phyloP scores from a whole-genome alignment of 2,888 invertebrate species.

The Ctenicera cuprea region DNA sequence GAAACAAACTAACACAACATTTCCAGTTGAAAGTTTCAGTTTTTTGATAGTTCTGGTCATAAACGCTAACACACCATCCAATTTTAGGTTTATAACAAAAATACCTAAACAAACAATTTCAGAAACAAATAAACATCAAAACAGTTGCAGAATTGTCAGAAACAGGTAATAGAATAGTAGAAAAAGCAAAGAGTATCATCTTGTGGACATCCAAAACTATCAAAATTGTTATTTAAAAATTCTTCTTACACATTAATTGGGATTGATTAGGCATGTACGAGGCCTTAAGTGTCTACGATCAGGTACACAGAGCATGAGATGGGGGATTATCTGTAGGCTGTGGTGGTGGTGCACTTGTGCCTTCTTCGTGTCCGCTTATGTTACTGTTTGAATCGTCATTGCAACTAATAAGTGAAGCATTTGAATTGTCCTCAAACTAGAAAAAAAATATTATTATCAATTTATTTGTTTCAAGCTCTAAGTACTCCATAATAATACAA shows the following conservation, averaged over 20 bases:
- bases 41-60: constrained; percentile 30
- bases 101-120: background rate
- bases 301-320: constrained; percentile 66
- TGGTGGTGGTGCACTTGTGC: constrained; percentile 8
- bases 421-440: constrained; percentile 73
- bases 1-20: constrained; percentile 50
- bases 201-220: background rate
- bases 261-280: constrained; percentile 25
- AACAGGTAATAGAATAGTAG: background rate
- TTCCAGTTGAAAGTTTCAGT: constrained; percentile 24
- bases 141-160: background rate
- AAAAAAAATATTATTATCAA: constrained; percentile 51
- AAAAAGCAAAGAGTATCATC: background rate
- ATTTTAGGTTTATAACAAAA: background rate
- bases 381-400: constrained; percentile 73
- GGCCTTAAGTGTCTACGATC: constrained; percentile 58
- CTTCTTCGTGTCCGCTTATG: constrained; percentile 66
- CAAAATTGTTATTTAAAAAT: background rate
- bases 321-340: constrained; percentile 50
- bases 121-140: background rate
- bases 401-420: constrained; percentile 68
- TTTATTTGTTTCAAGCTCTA: no score
- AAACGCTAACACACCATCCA: background rate
- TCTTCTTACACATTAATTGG: constrained; percentile 29
- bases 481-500: no score